Evolutionary conservation across 1,140 invertebrate species (phyloP), one percentile per base, ranked within the genome.

Genomic region (Drosophila albomicans): DNA sequence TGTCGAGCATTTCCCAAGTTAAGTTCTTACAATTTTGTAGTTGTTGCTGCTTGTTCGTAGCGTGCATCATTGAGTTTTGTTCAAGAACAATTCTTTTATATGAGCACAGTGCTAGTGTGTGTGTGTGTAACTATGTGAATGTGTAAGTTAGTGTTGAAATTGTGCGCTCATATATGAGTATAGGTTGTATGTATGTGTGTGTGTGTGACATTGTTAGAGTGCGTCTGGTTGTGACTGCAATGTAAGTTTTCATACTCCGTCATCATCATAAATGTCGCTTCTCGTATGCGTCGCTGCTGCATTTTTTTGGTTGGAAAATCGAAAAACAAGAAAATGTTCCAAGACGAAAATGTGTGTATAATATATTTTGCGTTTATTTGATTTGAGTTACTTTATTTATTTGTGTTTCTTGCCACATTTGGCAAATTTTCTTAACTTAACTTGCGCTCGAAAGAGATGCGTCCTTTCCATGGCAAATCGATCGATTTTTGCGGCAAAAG

Each of bases 61-160:
- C 32, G 61, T 56, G 69, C 69, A 65, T 76, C 74, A 76, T 76
- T 76, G 74, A 43, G 49, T 62, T 72, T 66, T 66, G 74, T 76
- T 66, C 74, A 76, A 72, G 74, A 76, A 72, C 69, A 76, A 72
- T 76, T 73, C 74, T 61, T 62, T 46, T 56, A 49, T 63, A 66
- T 46, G 35, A 41, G 43, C 25, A 15, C 58, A 35, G 6, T 41
- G 15, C 41, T 64, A 7, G 52, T 59, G n/a, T 62, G n/a, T 63
- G 25, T 30, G 54, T 58, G 52, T 15, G 52, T 49, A 3, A 28
- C 8, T 49, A 32, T 56, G 35, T 62, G 25, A 38, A 35, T 63
- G 62, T 46, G 49, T 38, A 11, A 56, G 49, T 48, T 25, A 56
- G 49, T 56, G 58, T 35, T 15, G 8, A 3, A 28, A 25, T 48